Base-by-base conservation (phyloP, 2,888 invertebrate genomes). In the Liodrosophila aerea region DNA sequence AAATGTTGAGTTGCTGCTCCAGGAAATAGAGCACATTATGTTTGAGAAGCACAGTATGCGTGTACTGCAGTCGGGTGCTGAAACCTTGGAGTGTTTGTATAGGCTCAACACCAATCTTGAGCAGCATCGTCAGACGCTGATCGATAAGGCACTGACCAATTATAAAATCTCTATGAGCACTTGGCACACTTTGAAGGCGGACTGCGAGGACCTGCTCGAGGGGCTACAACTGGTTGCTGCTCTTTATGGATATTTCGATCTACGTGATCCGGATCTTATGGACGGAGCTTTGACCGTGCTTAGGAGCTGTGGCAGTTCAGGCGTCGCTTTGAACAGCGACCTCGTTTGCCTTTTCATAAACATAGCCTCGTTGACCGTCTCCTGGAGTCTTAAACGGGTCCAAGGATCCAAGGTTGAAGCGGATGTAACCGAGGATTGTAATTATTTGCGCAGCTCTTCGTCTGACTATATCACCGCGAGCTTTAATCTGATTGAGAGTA, bases 171-270 rank as follows among this genome's bases (percentile, higher is more conserved):
- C 70, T 1, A 29, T 8, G 13, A 13, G 15, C 15, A 15, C 12
- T 1, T 4, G 27, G 18, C 2, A 11, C 2, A 8, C 13, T 15
- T 11, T 5, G 2, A 4, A 3, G 7, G 7, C 9, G 15, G 7
- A 11, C 1, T 4, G 33, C 0, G 9, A 13, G 0, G 52, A 47
- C 0, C 18, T 76, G 13, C 2, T 72, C 8, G 12, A 13, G 2
- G 33, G 59, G 2, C 37, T 80, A 15, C 53, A 60, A 9, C 29
- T 72, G 11, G 4, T 78, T 1, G 12, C 60, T 0, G 46, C 59
- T 12, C 53, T 78, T 0, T 54, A 53, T 4, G 57, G 62, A 0
- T 47, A 40, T 22, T 83, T 78, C 31, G 60, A 78, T 30, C 49
- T 78, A 0, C 12, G 37, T 1, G 11, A 30, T 0, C 64, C 41